Evolutionary conservation across 2,888 invertebrate genomes (phyloP).

Genomic region (Vesta saturnalis): DNA sequence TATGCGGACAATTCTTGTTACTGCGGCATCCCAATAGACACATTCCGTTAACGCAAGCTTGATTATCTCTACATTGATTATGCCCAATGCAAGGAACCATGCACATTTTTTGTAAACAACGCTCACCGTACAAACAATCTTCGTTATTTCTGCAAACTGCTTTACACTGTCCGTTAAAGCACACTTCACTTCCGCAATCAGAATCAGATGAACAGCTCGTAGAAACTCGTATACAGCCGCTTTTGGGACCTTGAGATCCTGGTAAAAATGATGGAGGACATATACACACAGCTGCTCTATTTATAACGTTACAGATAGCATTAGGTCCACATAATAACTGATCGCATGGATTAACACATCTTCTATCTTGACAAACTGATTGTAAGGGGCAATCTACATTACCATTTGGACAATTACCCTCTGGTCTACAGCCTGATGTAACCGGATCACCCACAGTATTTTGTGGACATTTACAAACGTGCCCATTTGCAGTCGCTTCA

Average conservation of each 20-base stretch:
- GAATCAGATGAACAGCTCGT: conserved; percentile 74
- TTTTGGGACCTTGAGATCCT: conserved; percentile 67
- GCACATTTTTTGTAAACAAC: conserved; percentile 82
- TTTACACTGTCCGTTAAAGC: conserved; percentile 85
- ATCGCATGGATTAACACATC: conserved; percentile 84
- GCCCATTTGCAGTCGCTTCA: conserved; percentile 73
- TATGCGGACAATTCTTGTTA: conserved; percentile 80
- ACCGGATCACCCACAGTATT: conserved; percentile 82
- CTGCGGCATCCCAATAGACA: conserved; percentile 87
- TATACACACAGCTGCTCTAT: conserved; percentile 79
- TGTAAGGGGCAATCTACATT: conserved; percentile 81
- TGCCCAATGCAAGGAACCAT: conserved; percentile 82
- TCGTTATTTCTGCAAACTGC: conserved; percentile 79
- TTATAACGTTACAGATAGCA: conserved; percentile 80
- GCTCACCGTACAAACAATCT: conserved; percentile 83
- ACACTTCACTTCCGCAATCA: conserved; percentile 83
- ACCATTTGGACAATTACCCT: conserved; percentile 78
- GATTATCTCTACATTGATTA: conserved; percentile 79
- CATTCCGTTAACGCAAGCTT: conserved; percentile 83
- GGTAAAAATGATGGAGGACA: conserved; percentile 82
- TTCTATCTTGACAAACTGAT: conserved; percentile 75
- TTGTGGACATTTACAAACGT: conserved; percentile 81
- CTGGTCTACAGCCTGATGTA: conserved; percentile 78
- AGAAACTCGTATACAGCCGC: conserved; percentile 78
- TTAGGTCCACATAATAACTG: conserved; percentile 81